Evolutionary conservation across 2,113 vertebrate species (phyloP), one percentile per base, ranked within the genome.

Genomic region (Ceyx margarethae): DNA sequence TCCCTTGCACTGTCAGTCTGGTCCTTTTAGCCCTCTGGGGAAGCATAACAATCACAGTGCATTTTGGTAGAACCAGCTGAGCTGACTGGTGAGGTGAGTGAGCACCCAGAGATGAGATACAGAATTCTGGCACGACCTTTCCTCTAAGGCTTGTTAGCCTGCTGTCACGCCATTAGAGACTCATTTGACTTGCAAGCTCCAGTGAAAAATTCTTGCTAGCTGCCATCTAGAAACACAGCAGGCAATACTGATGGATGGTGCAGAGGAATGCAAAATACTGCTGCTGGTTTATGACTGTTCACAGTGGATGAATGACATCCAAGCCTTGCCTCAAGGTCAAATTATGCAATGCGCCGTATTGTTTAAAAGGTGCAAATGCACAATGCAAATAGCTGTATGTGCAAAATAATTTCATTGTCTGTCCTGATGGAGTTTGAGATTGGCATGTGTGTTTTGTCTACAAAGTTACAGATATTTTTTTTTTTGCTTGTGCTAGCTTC

Each of bases 21-120:
- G 10, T 72, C 53, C 18, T 85, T 51, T 57, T 7, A 50, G 12
- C 48, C 29, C 45, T 68, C 48, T 73, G 60, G 29, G 62, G 26
- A 40, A 53, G 48, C 2, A 1, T 9, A n/a, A 8, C 0, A 0
- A 6, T 77, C 22, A 17, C 16, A 5, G 62, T 35, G 20, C 46
- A 5, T 73, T 80, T 86, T 53, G 56, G 23, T 17, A 50, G 51
- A 4, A 26, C 8, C 46, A 62, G n/a, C 75, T 65, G 73, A 79
- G 67, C 67, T 62, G 31, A 8, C 31, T 62, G 67, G 43, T 1
- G 8, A 18, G 69, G 20, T 35, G 50, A 48, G 58, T 2, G 4
- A 60, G 25, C 66, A 46, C 35, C 57, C 53, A 19, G 75, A 31
- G 53, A 64, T 5, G 43, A 66, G 73, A 66, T 29, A 2, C 22